A percentile compares a stretch with the other conserved stretches of the same genome.
Evolutionary conservation across 92 coral and sea anemone species (phyloP).

Genomic region (Blastomussa wellsi): DNA sequence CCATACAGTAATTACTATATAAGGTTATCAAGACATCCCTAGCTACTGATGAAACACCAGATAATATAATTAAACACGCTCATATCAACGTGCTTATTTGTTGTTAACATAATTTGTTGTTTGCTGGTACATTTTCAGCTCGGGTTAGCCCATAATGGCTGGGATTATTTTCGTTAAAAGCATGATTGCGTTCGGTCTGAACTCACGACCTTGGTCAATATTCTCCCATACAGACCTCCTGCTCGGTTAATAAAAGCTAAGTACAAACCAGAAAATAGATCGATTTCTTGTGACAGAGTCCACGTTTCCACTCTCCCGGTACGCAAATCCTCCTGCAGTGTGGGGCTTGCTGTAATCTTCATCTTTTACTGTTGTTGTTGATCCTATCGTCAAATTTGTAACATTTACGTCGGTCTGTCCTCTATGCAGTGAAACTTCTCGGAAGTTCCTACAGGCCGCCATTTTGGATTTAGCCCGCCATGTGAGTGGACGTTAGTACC

Average conservation of each 20-base stretch:
- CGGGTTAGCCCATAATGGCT: not conserved
- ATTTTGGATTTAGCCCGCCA: constrained; percentile 67
- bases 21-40: not conserved
- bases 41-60: too few relatives aligned
- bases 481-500: constrained; percentile 33
- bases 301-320: constrained; percentile 63
- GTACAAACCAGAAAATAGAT: constrained; percentile 92
- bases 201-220: too few relatives aligned
- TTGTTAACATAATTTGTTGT: not conserved
- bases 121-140: not conserved
- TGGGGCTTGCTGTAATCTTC: constrained; percentile 72
- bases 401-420: constrained; percentile 49
- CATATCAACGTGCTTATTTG: not conserved
- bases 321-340: constrained; percentile 89
- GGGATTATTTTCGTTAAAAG: too few relatives aligned
- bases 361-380: constrained; percentile 77
- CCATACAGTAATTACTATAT: too few relatives aligned
- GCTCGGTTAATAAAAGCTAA: too few relatives aligned
- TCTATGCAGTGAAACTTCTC: constrained; percentile 81
- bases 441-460: constrained; percentile 78
- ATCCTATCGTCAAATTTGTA: constrained; percentile 71
- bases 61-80: too few relatives aligned
- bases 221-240: too few relatives aligned
- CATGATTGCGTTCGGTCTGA: too few relatives aligned
- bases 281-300: constrained; percentile 83